Conservation (phyloP, 2,797 vertebrate species). For the Lagodon rhomboides region DNA sequence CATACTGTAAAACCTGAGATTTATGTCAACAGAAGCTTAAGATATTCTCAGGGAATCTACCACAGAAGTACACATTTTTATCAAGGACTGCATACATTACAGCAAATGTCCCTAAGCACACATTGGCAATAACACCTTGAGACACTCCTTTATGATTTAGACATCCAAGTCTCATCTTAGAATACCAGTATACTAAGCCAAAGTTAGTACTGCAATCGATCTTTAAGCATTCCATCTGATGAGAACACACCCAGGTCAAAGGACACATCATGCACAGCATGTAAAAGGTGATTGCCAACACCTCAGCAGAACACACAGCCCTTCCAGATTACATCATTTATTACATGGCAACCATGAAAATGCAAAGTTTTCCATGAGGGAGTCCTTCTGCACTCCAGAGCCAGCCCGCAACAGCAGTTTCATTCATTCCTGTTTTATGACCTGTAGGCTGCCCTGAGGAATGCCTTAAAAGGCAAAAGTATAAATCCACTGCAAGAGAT, state of each 20-base stretch:
- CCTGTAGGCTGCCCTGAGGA: slow-evolving; percentile 66
- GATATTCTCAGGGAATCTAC: not conserved
- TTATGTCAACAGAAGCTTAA: not conserved
- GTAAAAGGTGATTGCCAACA: slow-evolving; percentile 30
- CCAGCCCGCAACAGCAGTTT: slow-evolving; percentile 68
- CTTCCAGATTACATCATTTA: slow-evolving; percentile 78
- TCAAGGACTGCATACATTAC: not conserved
- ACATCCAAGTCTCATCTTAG: slow-evolving; percentile 6
- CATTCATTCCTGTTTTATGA: slow-evolving; percentile 83
- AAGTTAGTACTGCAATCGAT: slow-evolving; percentile 11
- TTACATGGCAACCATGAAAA: slow-evolving; percentile 69
- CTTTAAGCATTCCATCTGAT: slow-evolving; percentile 27
- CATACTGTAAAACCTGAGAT: slow-evolving; percentile 36
- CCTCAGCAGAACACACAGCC: slow-evolving; percentile 35
- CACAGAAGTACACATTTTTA: slow-evolving; percentile 8
- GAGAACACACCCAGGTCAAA: slow-evolving; percentile 72
- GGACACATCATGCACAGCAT: slow-evolving; percentile 28
- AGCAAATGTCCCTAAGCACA: not conserved
- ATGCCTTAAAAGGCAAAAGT: slow-evolving; percentile 87
- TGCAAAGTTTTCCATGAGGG: slow-evolving; percentile 75
- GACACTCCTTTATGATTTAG: not conserved
- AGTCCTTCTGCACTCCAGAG: slow-evolving; percentile 64
- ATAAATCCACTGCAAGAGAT: slow-evolving; percentile 81
- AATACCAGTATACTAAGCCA: not conserved
- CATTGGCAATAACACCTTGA: not conserved